phyloP scores from a whole-genome alignment of 2,888 invertebrate species.

The Chromoteleia sp. region DNA sequence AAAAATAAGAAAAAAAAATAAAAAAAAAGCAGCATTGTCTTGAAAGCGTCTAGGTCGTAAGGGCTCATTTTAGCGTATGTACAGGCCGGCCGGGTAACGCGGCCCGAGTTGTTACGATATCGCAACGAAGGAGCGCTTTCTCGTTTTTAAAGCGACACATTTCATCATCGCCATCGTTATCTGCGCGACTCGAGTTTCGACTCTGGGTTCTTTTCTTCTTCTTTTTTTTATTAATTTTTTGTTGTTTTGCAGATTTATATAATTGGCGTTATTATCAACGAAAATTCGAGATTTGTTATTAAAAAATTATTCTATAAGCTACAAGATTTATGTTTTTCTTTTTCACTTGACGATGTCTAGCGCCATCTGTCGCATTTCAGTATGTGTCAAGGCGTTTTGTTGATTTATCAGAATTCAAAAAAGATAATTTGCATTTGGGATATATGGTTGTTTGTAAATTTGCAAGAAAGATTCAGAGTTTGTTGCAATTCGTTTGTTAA shows the following conservation, averaged over 20 bases:
- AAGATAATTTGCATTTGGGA: constrained; percentile 1
- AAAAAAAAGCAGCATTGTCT: constrained; percentile 79
- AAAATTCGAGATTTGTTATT: background rate
- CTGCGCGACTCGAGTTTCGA: constrained; percentile 5
- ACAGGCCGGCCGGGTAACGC: constrained; percentile 80
- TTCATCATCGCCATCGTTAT: constrained; percentile 10
- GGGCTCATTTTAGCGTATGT: constrained; percentile 80
- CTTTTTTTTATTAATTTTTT: background rate
- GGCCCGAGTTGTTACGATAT: constrained; percentile 76
- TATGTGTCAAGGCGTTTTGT: background rate
- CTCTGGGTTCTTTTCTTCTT: constrained; percentile 8
- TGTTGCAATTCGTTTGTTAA: constrained; percentile 63
- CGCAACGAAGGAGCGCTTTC: constrained; percentile 43
- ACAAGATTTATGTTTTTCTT: constrained; percentile 3
- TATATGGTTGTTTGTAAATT: constrained; percentile 27
- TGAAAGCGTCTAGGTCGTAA: constrained; percentile 79
- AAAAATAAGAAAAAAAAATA: constrained; percentile 22
- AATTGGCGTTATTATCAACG: background rate
- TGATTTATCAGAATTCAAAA: constrained; percentile 4
- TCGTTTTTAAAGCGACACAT: background rate
- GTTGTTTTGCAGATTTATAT: background rate
- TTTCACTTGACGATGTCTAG: background rate
- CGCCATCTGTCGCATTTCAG: constrained; percentile 9
- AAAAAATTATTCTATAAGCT: background rate
- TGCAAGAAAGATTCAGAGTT: constrained; percentile 30